Conservation (phyloP, 2,113 vertebrate species). For the Rostratula benghalensis region DNA sequence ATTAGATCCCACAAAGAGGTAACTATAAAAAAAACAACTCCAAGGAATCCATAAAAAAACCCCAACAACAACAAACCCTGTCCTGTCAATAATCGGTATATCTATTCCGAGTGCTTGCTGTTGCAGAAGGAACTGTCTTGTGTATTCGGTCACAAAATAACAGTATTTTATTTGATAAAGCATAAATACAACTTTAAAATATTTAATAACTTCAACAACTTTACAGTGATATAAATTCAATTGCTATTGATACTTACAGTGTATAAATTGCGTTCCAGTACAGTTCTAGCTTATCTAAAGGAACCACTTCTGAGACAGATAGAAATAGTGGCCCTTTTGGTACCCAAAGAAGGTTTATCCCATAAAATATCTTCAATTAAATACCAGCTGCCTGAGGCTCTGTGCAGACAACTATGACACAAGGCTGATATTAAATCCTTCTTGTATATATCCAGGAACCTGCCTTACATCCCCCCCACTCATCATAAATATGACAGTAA, state of each 20-base stretch:
- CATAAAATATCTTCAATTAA: background rate
- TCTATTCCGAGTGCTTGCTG: background rate
- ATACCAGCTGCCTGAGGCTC: background rate
- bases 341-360: background rate
- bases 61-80: background rate
- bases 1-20: background rate
- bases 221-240: background rate
- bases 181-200: background rate
- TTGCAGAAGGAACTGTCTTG: background rate
- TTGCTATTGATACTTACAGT: background rate
- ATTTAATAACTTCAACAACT: background rate
- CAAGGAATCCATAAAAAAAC: background rate
- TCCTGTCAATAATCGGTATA: background rate
- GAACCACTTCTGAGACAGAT: background rate
- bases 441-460: background rate
- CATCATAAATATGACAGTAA: background rate
- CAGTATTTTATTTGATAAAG: background rate
- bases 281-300: background rate
- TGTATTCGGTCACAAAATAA: background rate
- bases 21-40: background rate
- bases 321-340: background rate
- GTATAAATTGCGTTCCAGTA: background rate
- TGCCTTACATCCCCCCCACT: background rate
- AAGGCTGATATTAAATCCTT: background rate
- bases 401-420: background rate